Evolutionary conservation across 1,140 invertebrate genomes (phyloP).

Genomic region (Himalopsyche phryganea): DNA sequence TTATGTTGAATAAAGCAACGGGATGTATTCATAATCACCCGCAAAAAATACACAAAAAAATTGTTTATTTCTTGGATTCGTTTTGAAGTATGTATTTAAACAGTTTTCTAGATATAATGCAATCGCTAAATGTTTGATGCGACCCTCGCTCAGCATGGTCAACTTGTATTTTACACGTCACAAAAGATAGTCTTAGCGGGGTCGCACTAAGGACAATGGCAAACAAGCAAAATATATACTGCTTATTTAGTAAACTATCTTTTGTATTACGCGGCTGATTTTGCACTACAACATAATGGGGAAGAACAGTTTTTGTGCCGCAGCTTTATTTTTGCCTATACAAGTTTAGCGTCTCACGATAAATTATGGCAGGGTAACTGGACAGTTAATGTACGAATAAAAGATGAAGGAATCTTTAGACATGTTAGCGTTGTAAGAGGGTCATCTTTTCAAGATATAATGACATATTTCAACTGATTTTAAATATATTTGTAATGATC

Average conservation of each 20-base stretch:
- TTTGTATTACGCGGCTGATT: constrained; percentile 18
- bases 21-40: no score
- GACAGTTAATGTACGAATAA: not conserved
- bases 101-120: no score
- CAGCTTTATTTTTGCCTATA: not conserved
- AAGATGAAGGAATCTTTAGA: not conserved
- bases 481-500: no score
- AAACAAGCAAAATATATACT: constrained; percentile 35
- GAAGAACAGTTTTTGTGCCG: not conserved
- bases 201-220: constrained; percentile 23
- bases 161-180: not conserved
- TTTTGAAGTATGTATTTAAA: no score
- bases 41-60: no score
- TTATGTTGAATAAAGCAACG: no score
- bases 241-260: constrained; percentile 31
- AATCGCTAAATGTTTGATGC: no score
- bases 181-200: constrained; percentile 7
- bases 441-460: no score
- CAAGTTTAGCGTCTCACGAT: not conserved
- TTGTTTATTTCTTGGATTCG: no score
- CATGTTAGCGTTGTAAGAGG: not conserved
- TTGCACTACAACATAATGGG: not conserved
- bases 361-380: not conserved
- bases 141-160: not conserved
- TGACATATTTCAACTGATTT: no score